Base-by-base conservation (phyloP, 2,888 invertebrate genomes). In the Thecophora atra region DNA sequence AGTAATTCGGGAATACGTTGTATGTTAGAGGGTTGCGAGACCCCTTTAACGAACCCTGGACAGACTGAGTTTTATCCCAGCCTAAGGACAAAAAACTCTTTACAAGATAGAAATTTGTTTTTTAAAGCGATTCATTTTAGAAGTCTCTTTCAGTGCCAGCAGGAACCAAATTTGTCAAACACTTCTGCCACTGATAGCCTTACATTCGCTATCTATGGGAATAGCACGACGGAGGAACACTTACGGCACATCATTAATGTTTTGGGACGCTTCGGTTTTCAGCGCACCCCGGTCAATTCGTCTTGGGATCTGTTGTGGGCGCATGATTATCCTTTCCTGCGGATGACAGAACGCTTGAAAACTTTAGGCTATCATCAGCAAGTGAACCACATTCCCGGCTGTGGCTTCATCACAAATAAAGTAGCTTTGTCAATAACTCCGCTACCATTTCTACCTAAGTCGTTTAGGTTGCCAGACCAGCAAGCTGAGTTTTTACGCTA, bases 311-410 rank as follows among this genome's bases (percentile, higher is more conserved):
- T 98, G 0, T 86, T 98, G 13, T 99, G 99, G 98, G 92, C 97
- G 0, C 96, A 98, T 84, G 95, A 96, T 80, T 98, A 95, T 84
- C 98, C 98, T 0, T 98, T 97, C 81, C 74, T 79, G 0, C 71
- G 72, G 13, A 74, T 84, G 54, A 72, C 81, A 7, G 77, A 86
- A 4, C 81, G 86, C 60, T 80, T 94, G 44, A 89, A 88, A 72
- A 88, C 88, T 74, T 85, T 97, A 13, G 89, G 91, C 77, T 87
- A 90, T 0, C 88, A 93, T 82, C 96, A 97, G 83, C 91, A 89
- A 84, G 92, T 98, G 0, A 99, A 99, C 64, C 97, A 98, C 83
- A 93, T 97, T 79, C 98, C 98, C 0, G 98, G 98, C 0, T 94
- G 94, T 58, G 98, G 98, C 0, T 96, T 90, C 82, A 91, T 98